These are phyloP conservation scores for Rhynchophorus ferrugineus DNA, from an alignment of 1,140 invertebrate genomes.

Conservation along the genomic window DNA sequence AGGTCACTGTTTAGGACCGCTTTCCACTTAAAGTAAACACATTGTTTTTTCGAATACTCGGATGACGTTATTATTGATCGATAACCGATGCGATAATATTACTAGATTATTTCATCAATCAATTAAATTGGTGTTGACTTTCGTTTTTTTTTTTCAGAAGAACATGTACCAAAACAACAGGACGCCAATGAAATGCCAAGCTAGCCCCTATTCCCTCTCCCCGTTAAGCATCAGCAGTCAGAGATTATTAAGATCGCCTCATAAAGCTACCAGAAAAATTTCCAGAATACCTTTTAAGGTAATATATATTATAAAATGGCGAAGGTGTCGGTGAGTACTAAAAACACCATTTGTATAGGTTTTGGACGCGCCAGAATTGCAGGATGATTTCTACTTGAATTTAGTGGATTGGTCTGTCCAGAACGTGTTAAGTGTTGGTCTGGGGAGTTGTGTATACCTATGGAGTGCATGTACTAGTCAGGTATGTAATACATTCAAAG, in stretches of 20 bases:
- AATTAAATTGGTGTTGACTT: too few species aligned
- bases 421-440: slow-evolving; percentile 96
- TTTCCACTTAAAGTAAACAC: too few species aligned
- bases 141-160: slow-evolving; percentile 14
- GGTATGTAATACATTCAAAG: slow-evolving; percentile 47
- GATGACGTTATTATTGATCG: too few species aligned
- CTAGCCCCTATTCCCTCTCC: slow-evolving; percentile 83
- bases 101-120: too few species aligned
- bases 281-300: slow-evolving; percentile 93
- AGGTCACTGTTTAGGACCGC: too few species aligned
- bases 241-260: slow-evolving; percentile 83
- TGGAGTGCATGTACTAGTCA: slow-evolving; percentile 99
- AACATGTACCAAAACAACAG: slow-evolving; percentile 46
- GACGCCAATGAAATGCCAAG: slow-evolving; percentile 52
- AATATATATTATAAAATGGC: neutral
- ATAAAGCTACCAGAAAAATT: slow-evolving; percentile 93
- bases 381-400: slow-evolving; percentile 99
- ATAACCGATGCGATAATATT: too few species aligned
- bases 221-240: slow-evolving; percentile 92
- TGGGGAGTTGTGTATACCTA: slow-evolving; percentile 96
- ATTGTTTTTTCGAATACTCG: too few species aligned
- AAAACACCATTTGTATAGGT: slow-evolving; percentile 42
- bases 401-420: slow-evolving; percentile 99
- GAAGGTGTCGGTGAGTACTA: too few species aligned
- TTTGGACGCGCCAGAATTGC: slow-evolving; percentile 95